Evolutionary conservation across 2,888 invertebrate species (phyloP), one percentile per base, ranked within the genome.

Genomic region (Temnothorax unifasciatus): DNA sequence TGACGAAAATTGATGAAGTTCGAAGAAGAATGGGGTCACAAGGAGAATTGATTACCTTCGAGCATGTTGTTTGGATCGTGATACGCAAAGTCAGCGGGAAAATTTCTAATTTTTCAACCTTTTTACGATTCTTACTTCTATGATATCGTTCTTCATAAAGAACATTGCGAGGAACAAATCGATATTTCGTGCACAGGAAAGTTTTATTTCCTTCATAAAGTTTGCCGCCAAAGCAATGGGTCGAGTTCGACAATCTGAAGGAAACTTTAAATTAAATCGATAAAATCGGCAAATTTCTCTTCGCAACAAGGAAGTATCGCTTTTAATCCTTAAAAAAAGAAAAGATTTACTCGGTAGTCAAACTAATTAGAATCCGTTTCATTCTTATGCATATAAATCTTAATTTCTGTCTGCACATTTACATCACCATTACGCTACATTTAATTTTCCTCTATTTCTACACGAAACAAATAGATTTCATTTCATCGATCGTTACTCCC

Each of bases 181-280:
- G 69, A 86, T 81, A 83, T 79, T 84, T 86, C 66, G 79, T 57
- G 77, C 57, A 29, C 66, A 71, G 64, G 69, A n/a, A 73, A 86
- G 66, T 79, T 86, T 69, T 68, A 73, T 63, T 54, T 71, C 73
- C 47, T 63, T 57, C 54, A 52, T 68, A 68, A 82, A 85, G 50
- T 75, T 76, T 64, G 11, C 69, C 29, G 41, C 61, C 41, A 54
- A 71, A 34, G 59, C 76, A 77, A 54, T 44, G 69, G 57, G 38
- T 21, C 63, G 54, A 75, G 54, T 86, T 81, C 25, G 81, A 61
- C 64, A 69, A 83, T 54, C 71, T 69, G 59, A 75, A 50, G 75
- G 15, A 57, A 86, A 86, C 79, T 86, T 86, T 86, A 84, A 86
- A 86, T 86, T 86, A 86, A 83, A 86, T 86, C 83, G 86, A 71